Evolutionary conservation across 2,113 vertebrate species (phyloP).

Genomic region (Triplophysa rosa): DNA sequence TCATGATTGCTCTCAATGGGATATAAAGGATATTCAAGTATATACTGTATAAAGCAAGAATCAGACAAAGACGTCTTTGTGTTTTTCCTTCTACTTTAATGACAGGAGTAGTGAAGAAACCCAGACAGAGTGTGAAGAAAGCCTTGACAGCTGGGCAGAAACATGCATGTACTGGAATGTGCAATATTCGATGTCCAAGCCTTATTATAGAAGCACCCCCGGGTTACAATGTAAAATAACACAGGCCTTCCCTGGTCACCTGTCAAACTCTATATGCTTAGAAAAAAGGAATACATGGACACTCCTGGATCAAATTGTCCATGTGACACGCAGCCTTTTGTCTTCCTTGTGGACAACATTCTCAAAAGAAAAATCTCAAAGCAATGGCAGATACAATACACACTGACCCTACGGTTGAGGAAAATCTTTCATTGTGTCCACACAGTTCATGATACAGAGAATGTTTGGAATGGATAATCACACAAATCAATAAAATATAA

Average conservation of each 20-base stretch:
- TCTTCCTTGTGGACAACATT: background rate
- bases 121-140: background rate
- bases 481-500: conserved; percentile 7
- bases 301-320: background rate
- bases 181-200: conserved; percentile 12
- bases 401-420: background rate
- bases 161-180: background rate
- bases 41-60: background rate
- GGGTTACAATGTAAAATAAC: conserved; percentile 17
- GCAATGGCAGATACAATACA: too few species aligned
- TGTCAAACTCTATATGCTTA: conserved; percentile 2
- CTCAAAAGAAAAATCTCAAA: background rate
- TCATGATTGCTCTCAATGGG: background rate
- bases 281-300: background rate
- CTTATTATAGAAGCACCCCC: conserved; percentile 28
- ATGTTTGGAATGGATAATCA: background rate
- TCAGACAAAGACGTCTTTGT: background rate
- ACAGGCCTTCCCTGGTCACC: background rate
- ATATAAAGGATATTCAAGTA: background rate
- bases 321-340: background rate
- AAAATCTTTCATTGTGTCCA: conserved; percentile 6
- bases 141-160: background rate
- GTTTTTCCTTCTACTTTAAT: background rate
- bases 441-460: background rate
- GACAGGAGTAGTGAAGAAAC: background rate